phyloP scores from a whole-genome alignment of 2,113 vertebrate genomes.

The Desmodus rotundus region DNA sequence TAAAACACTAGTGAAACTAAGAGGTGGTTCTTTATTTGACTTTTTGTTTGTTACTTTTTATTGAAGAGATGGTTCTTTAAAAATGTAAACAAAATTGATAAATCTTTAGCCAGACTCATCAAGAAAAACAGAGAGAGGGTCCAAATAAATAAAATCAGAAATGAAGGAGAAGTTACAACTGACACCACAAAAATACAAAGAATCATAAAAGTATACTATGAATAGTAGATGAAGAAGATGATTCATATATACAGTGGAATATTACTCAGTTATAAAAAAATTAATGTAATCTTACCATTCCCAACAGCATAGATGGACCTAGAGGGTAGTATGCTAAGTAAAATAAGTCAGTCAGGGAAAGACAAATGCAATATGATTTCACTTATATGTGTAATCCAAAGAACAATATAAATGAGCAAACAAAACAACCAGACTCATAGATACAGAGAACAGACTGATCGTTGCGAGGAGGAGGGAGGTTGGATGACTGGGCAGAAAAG shows the following conservation, averaged over 20 bases:
- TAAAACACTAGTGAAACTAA: neutral
- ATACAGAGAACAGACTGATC: neutral
- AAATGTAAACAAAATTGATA: neutral
- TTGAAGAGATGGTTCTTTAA: neutral
- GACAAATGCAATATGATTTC: neutral
- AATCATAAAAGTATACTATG: neutral
- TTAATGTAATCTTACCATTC: neutral
- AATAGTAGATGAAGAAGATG: neutral
- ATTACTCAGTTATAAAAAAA: neutral
- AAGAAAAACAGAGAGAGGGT: no score
- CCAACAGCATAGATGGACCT: neutral
- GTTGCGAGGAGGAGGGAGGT: neutral
- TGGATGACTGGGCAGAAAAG: neutral
- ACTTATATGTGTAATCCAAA: neutral
- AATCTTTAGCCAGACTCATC: neutral
- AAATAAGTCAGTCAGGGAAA: neutral
- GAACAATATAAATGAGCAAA: neutral
- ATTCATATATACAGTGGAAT: neutral
- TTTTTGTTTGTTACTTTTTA: neutral
- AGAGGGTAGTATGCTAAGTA: neutral
- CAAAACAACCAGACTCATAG: neutral
- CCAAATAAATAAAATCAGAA: no score
- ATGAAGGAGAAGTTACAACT: no score
- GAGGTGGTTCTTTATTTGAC: neutral
- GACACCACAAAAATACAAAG: no score